Conservation (phyloP, 1,140 invertebrate species). For the Nasonia giraulti region DNA sequence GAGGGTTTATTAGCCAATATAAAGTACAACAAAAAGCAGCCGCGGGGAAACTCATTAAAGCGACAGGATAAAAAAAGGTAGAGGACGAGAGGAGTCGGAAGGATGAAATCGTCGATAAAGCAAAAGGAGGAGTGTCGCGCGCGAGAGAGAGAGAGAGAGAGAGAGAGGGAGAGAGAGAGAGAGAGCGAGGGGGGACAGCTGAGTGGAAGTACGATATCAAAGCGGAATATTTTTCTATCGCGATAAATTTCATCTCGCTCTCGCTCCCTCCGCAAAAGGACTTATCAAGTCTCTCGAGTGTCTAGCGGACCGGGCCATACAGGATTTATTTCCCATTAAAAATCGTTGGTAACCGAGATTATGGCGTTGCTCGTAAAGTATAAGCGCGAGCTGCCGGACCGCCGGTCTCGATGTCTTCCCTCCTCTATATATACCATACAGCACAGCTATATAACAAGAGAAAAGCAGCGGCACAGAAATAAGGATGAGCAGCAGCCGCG, state of each 20-base stretch:
- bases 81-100: neutral
- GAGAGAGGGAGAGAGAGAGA: neutral
- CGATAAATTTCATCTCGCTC: conserved; percentile 48
- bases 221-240: conserved; percentile 50
- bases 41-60: conserved; percentile 45
- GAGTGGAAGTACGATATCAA: conserved; percentile 32
- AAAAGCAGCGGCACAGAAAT: neutral
- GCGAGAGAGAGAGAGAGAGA: too few relatives aligned
- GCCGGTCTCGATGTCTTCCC: conserved; percentile 9
- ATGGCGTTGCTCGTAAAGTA: conserved; percentile 44
- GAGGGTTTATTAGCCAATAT: conserved; percentile 42
- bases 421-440: neutral
- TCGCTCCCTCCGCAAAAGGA: conserved; percentile 12
- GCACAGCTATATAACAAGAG: neutral
- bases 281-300: conserved; percentile 47
- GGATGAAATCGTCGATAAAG: conserved; percentile 30
- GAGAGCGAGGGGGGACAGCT: neutral
- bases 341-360: conserved; percentile 51
- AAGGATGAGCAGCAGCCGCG: neutral
- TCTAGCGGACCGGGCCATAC: conserved; percentile 15
- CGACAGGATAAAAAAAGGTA: neutral
- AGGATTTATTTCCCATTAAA: conserved; percentile 54
- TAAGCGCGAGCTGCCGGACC: conserved; percentile 22
- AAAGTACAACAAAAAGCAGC: conserved; percentile 23
- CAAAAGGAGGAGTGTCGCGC: neutral